Percentiles rank a stretch among this genome's conserved stretches.
Evolutionary conservation across 2,113 vertebrate species (phyloP).

Genomic region (Okapia johnstoni): DNA sequence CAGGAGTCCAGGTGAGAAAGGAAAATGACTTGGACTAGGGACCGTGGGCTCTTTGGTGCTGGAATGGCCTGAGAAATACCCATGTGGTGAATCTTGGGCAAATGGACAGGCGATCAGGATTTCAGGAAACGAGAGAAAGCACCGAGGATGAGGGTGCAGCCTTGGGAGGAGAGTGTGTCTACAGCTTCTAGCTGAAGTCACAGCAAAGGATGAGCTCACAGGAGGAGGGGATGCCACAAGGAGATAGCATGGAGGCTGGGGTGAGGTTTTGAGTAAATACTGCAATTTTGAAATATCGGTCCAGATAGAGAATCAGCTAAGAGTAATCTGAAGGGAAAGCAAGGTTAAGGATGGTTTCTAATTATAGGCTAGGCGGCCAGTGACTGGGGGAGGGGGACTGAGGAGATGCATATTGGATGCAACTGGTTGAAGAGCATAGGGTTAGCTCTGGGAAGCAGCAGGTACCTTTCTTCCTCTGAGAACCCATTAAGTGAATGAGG

Average conservation of each 20-base stretch:
- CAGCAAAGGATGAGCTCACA: background rate
- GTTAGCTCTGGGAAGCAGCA: background rate
- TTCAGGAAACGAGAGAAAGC: background rate
- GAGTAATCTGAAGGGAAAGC: background rate
- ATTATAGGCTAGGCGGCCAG: background rate
- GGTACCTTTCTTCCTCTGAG: background rate
- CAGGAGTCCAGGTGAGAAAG: background rate
- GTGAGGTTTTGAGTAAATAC: background rate
- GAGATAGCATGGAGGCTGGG: background rate
- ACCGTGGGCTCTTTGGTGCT: background rate
- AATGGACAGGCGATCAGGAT: background rate
- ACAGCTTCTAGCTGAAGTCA: background rate
- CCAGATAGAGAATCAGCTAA: background rate
- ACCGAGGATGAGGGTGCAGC: accelerated
- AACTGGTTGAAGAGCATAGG: background rate
- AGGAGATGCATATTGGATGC: background rate
- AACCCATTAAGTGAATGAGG: background rate
- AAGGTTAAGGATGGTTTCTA: background rate
- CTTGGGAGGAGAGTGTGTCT: background rate
- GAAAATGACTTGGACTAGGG: background rate
- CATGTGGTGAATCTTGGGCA: background rate
- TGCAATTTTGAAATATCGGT: background rate
- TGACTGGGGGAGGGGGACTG: background rate
- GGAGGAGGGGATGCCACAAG: no score
- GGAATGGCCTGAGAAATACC: background rate